These are phyloP conservation scores for Bos indicus DNA, from an alignment of 2,113 vertebrate species.

Conservation along the genomic window DNA sequence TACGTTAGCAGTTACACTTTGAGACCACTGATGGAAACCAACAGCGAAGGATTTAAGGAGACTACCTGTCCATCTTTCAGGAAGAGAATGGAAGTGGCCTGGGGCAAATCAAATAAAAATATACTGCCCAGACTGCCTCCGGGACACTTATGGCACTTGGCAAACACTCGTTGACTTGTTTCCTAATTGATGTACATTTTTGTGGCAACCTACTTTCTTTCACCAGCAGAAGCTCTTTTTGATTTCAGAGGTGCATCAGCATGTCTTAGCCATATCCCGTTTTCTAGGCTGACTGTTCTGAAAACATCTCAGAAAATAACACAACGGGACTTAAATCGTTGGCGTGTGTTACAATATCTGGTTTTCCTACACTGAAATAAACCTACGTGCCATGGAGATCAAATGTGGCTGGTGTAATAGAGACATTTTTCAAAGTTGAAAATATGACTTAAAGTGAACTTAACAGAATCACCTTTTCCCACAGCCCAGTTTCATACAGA, in stretches of 20 bases:
- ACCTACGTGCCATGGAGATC: not conserved
- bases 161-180: slow-evolving; percentile 27
- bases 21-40: slow-evolving; percentile 66
- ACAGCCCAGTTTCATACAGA: not conserved
- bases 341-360: not conserved
- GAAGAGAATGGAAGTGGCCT: slow-evolving; percentile 28
- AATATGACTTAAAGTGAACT: not conserved
- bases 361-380: not conserved
- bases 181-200: slow-evolving; percentile 34
- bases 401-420: not conserved
- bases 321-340: not conserved
- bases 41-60: slow-evolving; percentile 58
- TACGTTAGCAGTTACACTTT: slow-evolving; percentile 74
- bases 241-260: slow-evolving; percentile 35
- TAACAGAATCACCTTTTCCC: not conserved
- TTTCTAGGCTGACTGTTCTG: not conserved
- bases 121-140: not conserved
- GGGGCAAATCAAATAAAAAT: slow-evolving; percentile 46
- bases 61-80: slow-evolving; percentile 44
- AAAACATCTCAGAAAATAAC: slow-evolving; percentile 13
- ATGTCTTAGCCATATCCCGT: not conserved
- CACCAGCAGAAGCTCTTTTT: not conserved
- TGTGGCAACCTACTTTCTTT: slow-evolving; percentile 12
- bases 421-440: not conserved
- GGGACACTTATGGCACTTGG: not conserved